These are phyloP conservation scores for Bagarius yarrelli DNA, from an alignment of 2,113 vertebrate species.

Conservation along the genomic window DNA sequence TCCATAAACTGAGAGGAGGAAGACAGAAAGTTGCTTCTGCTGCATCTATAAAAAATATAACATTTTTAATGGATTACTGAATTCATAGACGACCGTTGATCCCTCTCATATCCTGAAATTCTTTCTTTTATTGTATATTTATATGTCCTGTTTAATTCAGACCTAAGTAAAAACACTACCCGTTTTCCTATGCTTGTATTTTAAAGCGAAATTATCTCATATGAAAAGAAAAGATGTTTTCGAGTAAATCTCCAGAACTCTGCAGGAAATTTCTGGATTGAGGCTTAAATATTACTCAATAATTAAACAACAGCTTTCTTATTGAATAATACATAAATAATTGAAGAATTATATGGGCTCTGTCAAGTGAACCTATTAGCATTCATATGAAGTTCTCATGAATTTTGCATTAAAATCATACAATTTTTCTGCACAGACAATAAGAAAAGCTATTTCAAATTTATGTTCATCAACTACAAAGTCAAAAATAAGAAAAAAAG, in stretches of 20 bases:
- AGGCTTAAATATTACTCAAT: conserved; percentile 53
- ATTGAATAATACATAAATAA: conserved; percentile 55
- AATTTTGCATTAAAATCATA: conserved; percentile 45
- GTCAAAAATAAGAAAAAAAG: neutral
- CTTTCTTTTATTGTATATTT: neutral
- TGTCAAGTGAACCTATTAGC: conserved; percentile 46
- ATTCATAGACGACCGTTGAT: neutral
- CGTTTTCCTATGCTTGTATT: neutral
- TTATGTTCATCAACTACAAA: conserved; percentile 40
- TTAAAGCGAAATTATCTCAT: neutral
- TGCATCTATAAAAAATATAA: neutral
- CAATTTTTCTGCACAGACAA: conserved; percentile 15
- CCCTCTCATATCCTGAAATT: neutral
- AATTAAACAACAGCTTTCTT: conserved; percentile 35
- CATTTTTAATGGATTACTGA: neutral
- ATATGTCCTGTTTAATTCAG: neutral
- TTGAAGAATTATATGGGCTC: conserved; percentile 47
- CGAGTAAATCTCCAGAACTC: neutral
- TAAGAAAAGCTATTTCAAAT: conserved; percentile 16
- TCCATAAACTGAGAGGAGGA: neutral
- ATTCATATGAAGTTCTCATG: conserved; percentile 44
- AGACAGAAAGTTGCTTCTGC: neutral
- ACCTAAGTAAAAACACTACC: neutral
- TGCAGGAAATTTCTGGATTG: conserved; percentile 26
- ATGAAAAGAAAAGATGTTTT: conserved; percentile 3